Percentiles rank a stretch among this genome's conserved stretches.
phyloP scores from a whole-genome alignment of 1,140 invertebrate genomes.

The Diuraphis noxia region DNA sequence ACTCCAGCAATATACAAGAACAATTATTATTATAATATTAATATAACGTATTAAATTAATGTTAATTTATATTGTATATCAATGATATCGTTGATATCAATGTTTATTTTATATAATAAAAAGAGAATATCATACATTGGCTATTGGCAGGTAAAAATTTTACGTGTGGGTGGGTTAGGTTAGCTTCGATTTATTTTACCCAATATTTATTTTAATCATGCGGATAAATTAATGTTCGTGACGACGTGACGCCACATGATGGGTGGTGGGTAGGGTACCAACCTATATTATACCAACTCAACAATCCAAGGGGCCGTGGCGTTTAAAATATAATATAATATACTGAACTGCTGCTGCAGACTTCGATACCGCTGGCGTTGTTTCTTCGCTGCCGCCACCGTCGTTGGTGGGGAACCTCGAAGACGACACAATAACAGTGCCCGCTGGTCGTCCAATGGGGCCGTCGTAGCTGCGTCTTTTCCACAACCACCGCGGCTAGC shows the following conservation, averaged over 20 bases:
- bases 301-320: neutral
- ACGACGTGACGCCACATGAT: neutral
- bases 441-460: neutral
- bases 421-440: neutral
- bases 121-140: neutral
- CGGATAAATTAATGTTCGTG: neutral
- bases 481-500: neutral
- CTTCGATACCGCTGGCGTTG: neutral
- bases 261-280: neutral
- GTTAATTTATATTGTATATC: too few species aligned
- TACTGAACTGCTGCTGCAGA: neutral
- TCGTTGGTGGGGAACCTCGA: neutral
- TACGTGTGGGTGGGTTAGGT: neutral
- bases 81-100: too few species aligned
- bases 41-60: too few species aligned
- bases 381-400: neutral
- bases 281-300: neutral
- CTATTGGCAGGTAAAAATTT: neutral
- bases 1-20: too few species aligned
- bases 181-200: neutral
- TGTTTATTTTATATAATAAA: too few species aligned
- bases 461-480: neutral
- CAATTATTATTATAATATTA: too few species aligned
- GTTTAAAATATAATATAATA: neutral
- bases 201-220: neutral